Base-by-base conservation (phyloP, 2,113 vertebrate genomes). In the Sinocyclocheilus anshuiensis region DNA sequence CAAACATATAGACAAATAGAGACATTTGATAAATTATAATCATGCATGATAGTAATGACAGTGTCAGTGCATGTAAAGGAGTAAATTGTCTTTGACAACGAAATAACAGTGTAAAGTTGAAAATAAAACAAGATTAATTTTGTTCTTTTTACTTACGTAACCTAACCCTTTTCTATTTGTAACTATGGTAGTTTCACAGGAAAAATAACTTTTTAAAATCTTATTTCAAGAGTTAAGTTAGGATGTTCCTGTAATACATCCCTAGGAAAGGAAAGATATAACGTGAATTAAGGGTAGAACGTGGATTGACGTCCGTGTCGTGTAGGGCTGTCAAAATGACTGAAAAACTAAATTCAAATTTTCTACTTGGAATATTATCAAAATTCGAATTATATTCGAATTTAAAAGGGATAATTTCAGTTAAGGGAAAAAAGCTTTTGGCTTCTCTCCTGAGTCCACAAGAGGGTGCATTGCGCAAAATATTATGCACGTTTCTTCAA, bases 251-350 rank as follows among this genome's bases (percentile, higher is more conserved):
- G 71, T 45, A 74, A 45, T 45, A 0, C 39, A 1, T 45, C 39
- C 67, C 39, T 4, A 45, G 39, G 39, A 74, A 45, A 71, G 67
- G 5, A 39, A 39, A 72, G 69, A 39, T 72, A 11, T 20, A 42
- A 39, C 20, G 45, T 5, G 48, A 24, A 29, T 29, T 53, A 18
- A 20, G 39, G 39, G 20, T 20, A 29, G 24, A 45, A 69, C 16
- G 29, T 50, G 42, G 24, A 67, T 81, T 81, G 22, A 45, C 42
- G 42, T 83, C 45, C 29, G 20, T 77, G 16, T 65, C 75, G 48
- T 33, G 29, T 33, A 33, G 29, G 29, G 29, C 29, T 33, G 29
- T 33, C 29, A 33, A 33, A 33, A 33, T 33, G 29, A 33, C 29
- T 33, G 29, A 33, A 33, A 33, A 33, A 33, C 29, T 33, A 33